Percentiles rank a stretch among this genome's conserved stretches.
These are phyloP conservation scores for Nycticorax nycticorax DNA, from an alignment of 2,113 vertebrate species.

Conservation along the genomic window DNA sequence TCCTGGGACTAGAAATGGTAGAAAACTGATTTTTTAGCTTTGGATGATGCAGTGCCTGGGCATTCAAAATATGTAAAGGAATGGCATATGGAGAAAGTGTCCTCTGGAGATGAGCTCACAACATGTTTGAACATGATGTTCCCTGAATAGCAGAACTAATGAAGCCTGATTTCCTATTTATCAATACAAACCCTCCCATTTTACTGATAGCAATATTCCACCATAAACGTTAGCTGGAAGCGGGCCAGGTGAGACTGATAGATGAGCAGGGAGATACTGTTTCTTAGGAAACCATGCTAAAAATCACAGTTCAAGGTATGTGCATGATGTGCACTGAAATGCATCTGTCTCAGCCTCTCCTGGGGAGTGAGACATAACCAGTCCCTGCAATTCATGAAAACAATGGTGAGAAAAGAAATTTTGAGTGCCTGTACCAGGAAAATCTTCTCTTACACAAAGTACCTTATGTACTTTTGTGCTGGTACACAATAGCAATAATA, in stretches of 20 bases:
- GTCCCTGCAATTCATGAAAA: not conserved
- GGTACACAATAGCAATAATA: not conserved
- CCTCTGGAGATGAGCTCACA: not conserved
- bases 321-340: not conserved
- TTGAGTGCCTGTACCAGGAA: not conserved
- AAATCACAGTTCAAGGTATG: not conserved
- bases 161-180: not conserved
- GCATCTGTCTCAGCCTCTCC: not conserved
- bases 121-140: not conserved
- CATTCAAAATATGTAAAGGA: not conserved
- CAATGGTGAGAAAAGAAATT: not conserved
- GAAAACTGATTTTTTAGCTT: not conserved
- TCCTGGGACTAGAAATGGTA: slow-evolving; percentile 78
- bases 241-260: not conserved
- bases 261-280: not conserved
- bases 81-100: not conserved
- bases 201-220: not conserved
- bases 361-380: not conserved
- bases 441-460: not conserved
- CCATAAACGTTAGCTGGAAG: not conserved
- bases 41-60: not conserved
- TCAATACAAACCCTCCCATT: not conserved
- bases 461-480: not conserved
- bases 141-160: not conserved
- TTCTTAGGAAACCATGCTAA: not conserved